Evolutionary conservation across 2,888 invertebrate species (phyloP), one percentile per base, ranked within the genome.

Genomic region (Crossocerus cetratus): DNA sequence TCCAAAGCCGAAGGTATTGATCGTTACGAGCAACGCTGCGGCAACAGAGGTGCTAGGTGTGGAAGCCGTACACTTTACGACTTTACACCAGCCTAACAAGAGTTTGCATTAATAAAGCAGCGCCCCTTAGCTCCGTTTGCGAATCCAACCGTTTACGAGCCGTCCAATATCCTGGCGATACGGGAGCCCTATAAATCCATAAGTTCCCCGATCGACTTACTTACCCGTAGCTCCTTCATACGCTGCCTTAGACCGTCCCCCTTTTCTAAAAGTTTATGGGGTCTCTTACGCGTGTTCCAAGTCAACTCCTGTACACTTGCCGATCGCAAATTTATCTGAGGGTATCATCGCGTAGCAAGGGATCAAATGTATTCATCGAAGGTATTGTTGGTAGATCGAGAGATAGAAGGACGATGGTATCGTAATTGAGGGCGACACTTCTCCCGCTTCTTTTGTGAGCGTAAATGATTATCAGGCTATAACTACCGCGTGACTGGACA

Each of bases 101-200:
- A 82, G 78, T 78, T 82, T 80, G 82, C 82, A 82, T 82, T 82
- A 82, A 82, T 82, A 82, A 82, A 82, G 69, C 71, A 59, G 73
- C 63, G 58, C 45, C 61, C 32, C 55, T 49, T 49, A 16, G 16
- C 49, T 32, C 44, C 42, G 43, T 44, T 45, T 13, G 20, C 58
- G 4, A 42, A 43, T 55, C 66, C 63, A n/a, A 59, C 77, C 72
- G 32, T 81, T 81, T 81, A 82, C 57, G 80, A 81, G 76, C 61
- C 58, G 44, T 49, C 64, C 64, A 74, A 73, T 70, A 57, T 65
- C 53, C 45, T 49, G 21, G 44, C 75, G 77, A 75, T 65, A 67
- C 71, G 57, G 63, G 65, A 74, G 71, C 58, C 70, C 43, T 61
- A 72, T 77, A 74, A 81, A 81, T 81, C 74, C 69, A 69, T 63